Percentiles rank a stretch among this genome's conserved stretches.
These are phyloP conservation scores for Cirrhinus mrigala DNA, from an alignment of 2,797 vertebrate species.

Conservation along the genomic window DNA sequence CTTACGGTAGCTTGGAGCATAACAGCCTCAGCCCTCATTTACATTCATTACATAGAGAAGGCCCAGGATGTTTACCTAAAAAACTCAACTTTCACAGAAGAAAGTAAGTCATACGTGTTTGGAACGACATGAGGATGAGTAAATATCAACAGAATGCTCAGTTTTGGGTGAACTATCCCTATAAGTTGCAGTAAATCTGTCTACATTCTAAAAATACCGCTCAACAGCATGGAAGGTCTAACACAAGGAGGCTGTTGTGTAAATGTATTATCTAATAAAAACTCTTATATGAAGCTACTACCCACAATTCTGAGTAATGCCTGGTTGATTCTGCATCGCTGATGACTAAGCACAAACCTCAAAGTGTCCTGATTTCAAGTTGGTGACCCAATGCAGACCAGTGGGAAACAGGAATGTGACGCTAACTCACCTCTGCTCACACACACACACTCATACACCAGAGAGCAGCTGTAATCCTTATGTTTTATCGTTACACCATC, in stretches of 20 bases:
- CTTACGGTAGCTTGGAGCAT: background rate
- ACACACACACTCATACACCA: background rate
- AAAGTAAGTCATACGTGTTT: background rate
- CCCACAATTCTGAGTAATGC: slow-evolving; percentile 6
- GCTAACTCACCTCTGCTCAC: background rate
- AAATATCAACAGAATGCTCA: slow-evolving; percentile 1
- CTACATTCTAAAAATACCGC: slow-evolving; percentile 29
- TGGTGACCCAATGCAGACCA: slow-evolving; percentile 1
- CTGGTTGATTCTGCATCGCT: background rate
- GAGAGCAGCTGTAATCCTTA: slow-evolving; percentile 38
- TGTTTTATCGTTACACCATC: slow-evolving; percentile 58
- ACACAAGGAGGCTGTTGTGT: slow-evolving; percentile 23
- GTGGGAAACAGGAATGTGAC: background rate
- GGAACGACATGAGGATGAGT: background rate
- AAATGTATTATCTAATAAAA: slow-evolving; percentile 38
- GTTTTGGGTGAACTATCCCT: slow-evolving; percentile 6
- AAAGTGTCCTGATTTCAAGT: background rate
- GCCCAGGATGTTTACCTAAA: background rate
- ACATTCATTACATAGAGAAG: background rate
- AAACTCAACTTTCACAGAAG: background rate
- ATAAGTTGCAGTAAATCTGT: slow-evolving; percentile 28
- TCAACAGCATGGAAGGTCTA: slow-evolving; percentile 32
- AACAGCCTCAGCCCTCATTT: background rate
- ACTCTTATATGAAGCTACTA: slow-evolving; percentile 1
- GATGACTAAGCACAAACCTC: slow-evolving; percentile 18